phyloP scores from a whole-genome alignment of 1,140 invertebrate species.

The Panulirus ornatus region DNA sequence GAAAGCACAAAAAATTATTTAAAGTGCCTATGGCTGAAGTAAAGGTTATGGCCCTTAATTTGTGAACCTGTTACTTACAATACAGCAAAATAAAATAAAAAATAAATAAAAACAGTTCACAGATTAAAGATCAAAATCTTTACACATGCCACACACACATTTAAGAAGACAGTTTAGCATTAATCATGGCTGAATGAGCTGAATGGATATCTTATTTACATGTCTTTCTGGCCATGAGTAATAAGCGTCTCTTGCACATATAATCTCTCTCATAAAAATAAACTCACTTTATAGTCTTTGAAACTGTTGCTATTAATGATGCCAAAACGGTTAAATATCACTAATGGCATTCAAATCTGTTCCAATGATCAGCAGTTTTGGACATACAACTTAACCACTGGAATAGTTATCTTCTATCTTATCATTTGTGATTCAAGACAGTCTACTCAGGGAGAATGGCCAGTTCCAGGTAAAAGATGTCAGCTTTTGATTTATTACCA shows the following conservation, averaged over 20 bases:
- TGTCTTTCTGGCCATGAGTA: constrained; percentile 43
- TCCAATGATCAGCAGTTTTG: constrained; percentile 40
- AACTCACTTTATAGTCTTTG: constrained; percentile 58
- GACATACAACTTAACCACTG: constrained; percentile 49
- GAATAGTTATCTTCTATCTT: constrained; percentile 49
- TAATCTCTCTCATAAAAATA: constrained; percentile 57
- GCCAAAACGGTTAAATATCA: constrained; percentile 60
- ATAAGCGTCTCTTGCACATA: constrained; percentile 52
- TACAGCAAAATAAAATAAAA: neutral
- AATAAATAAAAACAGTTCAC: constrained; percentile 32
- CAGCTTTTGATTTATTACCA: neutral
- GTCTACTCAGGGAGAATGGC: constrained; percentile 48
- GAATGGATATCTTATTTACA: constrained; percentile 49
- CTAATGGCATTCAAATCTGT: constrained; percentile 50
- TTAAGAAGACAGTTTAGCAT: constrained; percentile 40
- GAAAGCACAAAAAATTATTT: constrained; percentile 54
- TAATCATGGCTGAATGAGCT: constrained; percentile 50
- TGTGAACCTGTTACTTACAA: constrained; percentile 8
- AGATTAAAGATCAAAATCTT: constrained; percentile 19
- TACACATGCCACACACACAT: constrained; percentile 46
- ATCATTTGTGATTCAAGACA: constrained; percentile 66
- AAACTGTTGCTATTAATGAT: constrained; percentile 49
- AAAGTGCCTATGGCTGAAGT: constrained; percentile 35
- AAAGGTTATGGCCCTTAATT: constrained; percentile 29
- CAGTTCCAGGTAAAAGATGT: neutral